phyloP scores from a whole-genome alignment of 2,797 vertebrate genomes.

The Cyprinodon diabolis region DNA sequence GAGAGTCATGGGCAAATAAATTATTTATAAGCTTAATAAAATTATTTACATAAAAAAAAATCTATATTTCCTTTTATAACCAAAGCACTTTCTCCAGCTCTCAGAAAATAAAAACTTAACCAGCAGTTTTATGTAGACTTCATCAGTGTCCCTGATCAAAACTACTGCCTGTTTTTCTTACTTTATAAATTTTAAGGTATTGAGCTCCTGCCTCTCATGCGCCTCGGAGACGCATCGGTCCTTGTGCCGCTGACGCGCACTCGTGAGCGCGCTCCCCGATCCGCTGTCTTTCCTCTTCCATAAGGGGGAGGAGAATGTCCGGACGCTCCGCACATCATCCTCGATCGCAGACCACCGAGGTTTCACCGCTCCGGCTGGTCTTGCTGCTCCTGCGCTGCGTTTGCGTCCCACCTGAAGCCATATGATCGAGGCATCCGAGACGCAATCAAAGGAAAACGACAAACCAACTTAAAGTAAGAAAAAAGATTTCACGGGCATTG shows the following conservation, averaged over 20 bases:
- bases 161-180: background rate
- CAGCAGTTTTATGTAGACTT: background rate
- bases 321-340: conserved; percentile 62
- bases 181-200: background rate
- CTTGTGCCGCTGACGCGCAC: conserved; percentile 57
- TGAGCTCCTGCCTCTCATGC: conserved; percentile 24
- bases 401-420: conserved; percentile 38
- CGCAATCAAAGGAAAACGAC: conserved; percentile 28
- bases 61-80: too few species aligned
- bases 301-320: conserved; percentile 58
- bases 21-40: too few species aligned
- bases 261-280: conserved; percentile 60
- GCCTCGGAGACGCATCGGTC: background rate
- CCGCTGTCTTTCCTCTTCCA: conserved; percentile 47
- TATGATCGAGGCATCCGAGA: conserved; percentile 31
- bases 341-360: conserved; percentile 45
- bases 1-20: too few species aligned
- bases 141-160: too few species aligned
- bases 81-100: background rate
- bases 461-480: conserved; percentile 52
- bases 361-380: conserved; percentile 18
- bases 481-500: background rate
- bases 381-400: conserved; percentile 21
- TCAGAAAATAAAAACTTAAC: background rate
- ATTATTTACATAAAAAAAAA: too few species aligned